Evolutionary conservation across 2,888 invertebrate genomes (phyloP), one percentile per base, ranked within the genome.

Genomic region (Arge pagana): DNA sequence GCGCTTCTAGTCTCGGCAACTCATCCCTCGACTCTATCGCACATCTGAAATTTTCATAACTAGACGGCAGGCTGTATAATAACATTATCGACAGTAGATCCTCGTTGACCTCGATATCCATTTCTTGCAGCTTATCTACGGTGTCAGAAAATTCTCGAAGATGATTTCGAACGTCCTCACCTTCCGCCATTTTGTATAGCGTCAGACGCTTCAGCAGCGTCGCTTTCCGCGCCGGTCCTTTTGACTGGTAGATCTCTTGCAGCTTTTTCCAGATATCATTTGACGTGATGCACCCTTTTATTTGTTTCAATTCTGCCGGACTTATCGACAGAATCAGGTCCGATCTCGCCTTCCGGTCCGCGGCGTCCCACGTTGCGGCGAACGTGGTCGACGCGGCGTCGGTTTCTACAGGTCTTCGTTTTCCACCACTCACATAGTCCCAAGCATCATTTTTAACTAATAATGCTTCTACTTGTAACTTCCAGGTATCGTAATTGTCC

Each of bases 21-120:
- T 55, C 40, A 36, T 62, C 63, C 2, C 60, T 54, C 1, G 60
- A 56, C 41, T 64, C 60, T 7, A 65, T 63, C 0, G 59, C 59
- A 26, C 55, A 50, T 13, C 58, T 42, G 36, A 63, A 62, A 16
- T 54, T 56, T 6, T 55, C 56, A 18, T 35, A 57, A 2, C n/a
- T n/a, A n/a, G 36, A 1, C 2, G 55, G 56, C 3, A 57, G 30
- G 21, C 55, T 55, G 40, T 54, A 54, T 10, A 56, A 23, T 4
- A 55, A 41, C 48, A 55, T 41, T 7, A 52, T 36, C 3, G 50
- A 13, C n/a, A 50, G 7, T 15, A 55, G n/a, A 13, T 52, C 23
- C n/a, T n/a, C 37, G 8, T 42, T 52, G 5, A 58, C 53, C 1
- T 42, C 35, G 5, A 54, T 48, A 1, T 35, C 50, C 51, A 58